Conservation (phyloP, 2,113 vertebrate species). For the Opisthocomus hoazin region DNA sequence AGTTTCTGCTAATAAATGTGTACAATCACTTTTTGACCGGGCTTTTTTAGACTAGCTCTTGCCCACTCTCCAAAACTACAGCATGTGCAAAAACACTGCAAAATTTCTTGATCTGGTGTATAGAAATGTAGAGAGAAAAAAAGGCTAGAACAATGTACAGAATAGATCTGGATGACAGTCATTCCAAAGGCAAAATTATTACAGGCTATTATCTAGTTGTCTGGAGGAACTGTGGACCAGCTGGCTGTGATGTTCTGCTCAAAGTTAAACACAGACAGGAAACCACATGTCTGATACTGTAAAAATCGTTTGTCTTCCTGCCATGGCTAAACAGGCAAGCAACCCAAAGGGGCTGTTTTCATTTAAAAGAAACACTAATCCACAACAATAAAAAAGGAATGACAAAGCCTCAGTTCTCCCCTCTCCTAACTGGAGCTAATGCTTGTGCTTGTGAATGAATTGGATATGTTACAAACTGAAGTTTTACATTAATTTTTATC, state of each 20-base stretch:
- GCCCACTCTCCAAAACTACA: neutral
- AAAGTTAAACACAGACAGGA: slow-evolving; percentile 90
- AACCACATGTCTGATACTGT: slow-evolving; percentile 93
- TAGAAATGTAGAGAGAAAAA: neutral
- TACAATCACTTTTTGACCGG: neutral
- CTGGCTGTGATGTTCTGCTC: slow-evolving; percentile 79
- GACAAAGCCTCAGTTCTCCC: neutral
- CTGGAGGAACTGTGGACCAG: slow-evolving; percentile 68
- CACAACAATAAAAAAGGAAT: slow-evolving; percentile 62
- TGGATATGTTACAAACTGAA: neutral
- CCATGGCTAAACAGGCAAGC: slow-evolving; percentile 69
- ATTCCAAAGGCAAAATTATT: slow-evolving; percentile 62
- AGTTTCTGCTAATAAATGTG: neutral
- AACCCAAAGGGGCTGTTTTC: slow-evolving; percentile 72
- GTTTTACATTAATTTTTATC: slow-evolving; percentile 1
- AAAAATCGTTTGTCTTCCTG: slow-evolving; percentile 77
- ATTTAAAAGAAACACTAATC: slow-evolving; percentile 72
- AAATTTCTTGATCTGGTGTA: neutral
- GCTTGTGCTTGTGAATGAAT: slow-evolving; percentile 15
- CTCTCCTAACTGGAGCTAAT: neutral
- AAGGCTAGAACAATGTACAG: neutral
- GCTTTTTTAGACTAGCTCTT: neutral
- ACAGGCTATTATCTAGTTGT: slow-evolving; percentile 59
- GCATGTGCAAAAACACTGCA: neutral
- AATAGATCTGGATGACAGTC: slow-evolving; percentile 41